phyloP scores from a whole-genome alignment of 2,113 vertebrate species.

The Cnemophilus loriae region DNA sequence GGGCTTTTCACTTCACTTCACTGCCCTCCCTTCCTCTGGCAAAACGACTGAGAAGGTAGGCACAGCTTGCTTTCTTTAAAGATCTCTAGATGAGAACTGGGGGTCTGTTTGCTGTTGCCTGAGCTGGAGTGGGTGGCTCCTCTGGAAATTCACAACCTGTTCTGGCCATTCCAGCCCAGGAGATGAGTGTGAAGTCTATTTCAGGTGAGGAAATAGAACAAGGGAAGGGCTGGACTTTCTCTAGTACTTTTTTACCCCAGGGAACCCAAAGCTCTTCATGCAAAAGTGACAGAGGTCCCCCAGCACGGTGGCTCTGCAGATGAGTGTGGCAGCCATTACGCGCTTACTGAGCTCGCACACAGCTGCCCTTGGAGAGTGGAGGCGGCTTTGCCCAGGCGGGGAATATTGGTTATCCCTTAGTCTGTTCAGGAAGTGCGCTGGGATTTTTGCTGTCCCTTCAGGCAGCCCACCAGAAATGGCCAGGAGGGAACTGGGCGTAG shows the following conservation, averaged over 20 bases:
- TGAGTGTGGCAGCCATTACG: slow-evolving; percentile 14
- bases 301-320: background rate
- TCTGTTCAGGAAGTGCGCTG: background rate
- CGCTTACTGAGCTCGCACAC: background rate
- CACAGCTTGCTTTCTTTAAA: background rate
- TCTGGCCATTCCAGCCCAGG: background rate
- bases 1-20: background rate
- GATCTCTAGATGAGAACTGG: background rate
- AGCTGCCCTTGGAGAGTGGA: background rate
- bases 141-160: background rate
- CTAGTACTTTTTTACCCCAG: slow-evolving; percentile 11
- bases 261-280: slow-evolving; percentile 49
- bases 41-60: background rate
- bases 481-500: background rate
- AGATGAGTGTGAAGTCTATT: background rate
- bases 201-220: background rate
- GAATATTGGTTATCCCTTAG: background rate
- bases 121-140: background rate
- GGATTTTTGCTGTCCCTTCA: slow-evolving; percentile 15
- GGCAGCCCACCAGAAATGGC: slow-evolving; percentile 21
- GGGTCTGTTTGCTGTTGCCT: accelerated
- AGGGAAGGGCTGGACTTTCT: slow-evolving; percentile 6
- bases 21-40: background rate
- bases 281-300: slow-evolving; percentile 31
- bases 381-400: background rate